Percentiles rank a stretch among this genome's conserved stretches.
These are phyloP conservation scores for Crotalus tigris DNA, from an alignment of 2,113 vertebrate genomes.

Conservation along the genomic window DNA sequence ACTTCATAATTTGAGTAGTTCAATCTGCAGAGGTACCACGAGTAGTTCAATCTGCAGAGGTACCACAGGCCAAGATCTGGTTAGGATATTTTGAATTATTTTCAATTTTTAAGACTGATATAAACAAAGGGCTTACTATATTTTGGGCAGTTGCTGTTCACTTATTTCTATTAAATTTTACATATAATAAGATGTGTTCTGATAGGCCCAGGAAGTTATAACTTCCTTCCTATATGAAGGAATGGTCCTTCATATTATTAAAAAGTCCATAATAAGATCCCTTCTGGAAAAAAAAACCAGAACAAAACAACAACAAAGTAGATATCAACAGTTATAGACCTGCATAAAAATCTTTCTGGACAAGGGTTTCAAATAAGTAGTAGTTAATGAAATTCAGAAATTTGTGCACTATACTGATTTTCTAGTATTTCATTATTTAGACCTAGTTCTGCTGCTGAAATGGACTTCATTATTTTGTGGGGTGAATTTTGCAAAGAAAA, in stretches of 20 bases:
- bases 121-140: not conserved
- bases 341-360: not conserved
- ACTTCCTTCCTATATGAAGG: not conserved
- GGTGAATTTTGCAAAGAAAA: not conserved
- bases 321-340: not conserved
- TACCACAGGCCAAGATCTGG: not conserved
- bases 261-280: not conserved
- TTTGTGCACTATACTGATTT: not conserved
- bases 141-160: not conserved
- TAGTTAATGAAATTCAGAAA: not conserved
- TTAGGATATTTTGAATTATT: not conserved
- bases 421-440: not conserved
- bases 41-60: not conserved
- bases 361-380: not conserved
- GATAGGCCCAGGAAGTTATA: not conserved
- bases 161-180: not conserved
- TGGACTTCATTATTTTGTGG: not conserved
- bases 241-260: not conserved
- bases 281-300: not conserved
- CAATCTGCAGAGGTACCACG: not conserved
- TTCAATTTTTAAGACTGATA: not conserved
- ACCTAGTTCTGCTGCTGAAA: not conserved
- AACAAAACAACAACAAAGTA: not conserved
- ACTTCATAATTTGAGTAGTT: not conserved
- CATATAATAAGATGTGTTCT: not conserved